phyloP scores from a whole-genome alignment of 2,888 invertebrate genomes.

The Odontomyia ornata region DNA sequence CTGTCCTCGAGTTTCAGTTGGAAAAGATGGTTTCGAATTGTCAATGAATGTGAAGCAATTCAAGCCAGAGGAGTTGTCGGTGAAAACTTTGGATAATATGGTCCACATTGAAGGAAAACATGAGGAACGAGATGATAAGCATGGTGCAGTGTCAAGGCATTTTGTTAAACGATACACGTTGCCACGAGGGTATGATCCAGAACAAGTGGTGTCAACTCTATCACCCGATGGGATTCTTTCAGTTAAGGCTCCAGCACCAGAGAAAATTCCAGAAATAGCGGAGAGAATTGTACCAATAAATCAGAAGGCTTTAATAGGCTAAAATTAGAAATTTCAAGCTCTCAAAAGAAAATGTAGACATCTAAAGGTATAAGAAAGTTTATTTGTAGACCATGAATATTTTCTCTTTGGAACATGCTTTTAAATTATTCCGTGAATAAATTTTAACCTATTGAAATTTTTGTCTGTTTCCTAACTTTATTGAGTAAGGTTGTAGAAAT shows the following conservation, averaged over 20 bases:
- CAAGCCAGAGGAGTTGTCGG: conserved; percentile 73
- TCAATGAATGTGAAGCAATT: conserved; percentile 77
- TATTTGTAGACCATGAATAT: not conserved
- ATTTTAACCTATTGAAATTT: not conserved
- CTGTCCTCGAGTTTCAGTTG: conserved; percentile 56
- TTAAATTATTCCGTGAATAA: not conserved
- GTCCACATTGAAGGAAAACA: conserved; percentile 77
- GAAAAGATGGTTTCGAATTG: conserved; percentile 76
- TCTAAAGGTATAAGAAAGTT: not conserved
- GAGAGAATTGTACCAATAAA: conserved; percentile 25
- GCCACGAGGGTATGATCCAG: conserved; percentile 74
- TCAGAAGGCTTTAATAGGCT: not conserved
- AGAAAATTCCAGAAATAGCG: conserved; percentile 12
- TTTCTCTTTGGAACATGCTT: not conserved
- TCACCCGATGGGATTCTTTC: conserved; percentile 85
- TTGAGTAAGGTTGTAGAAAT: not conserved
- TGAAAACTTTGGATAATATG: conserved; percentile 73
- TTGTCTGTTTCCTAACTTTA: not conserved
- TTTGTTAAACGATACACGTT: conserved; percentile 77
- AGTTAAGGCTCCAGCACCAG: conserved; percentile 72
- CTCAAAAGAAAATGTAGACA: not conserved
- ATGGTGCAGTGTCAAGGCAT: conserved; percentile 81
- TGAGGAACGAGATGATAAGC: conserved; percentile 75
- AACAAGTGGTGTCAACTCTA: conserved; percentile 77
- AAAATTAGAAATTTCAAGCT: not conserved